These are phyloP conservation scores for Aleiodes leptofemur DNA, from an alignment of 2,888 invertebrate genomes.

Conservation along the genomic window DNA sequence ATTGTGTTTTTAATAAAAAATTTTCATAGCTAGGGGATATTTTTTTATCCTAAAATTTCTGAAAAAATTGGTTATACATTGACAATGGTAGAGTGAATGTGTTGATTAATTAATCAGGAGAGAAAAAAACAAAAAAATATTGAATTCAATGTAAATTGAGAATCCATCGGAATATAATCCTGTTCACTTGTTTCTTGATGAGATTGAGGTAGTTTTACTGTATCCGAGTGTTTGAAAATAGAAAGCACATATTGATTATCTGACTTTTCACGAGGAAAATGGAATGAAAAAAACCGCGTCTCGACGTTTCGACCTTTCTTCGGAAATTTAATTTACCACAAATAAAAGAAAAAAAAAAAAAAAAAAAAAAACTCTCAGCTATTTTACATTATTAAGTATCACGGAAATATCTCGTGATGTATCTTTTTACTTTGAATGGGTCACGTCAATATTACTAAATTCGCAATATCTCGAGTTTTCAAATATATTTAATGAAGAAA, in stretches of 20 bases:
- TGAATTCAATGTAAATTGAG: conserved; percentile 13
- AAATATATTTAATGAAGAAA: too few species aligned
- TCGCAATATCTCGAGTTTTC: not conserved
- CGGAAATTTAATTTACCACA: conserved; percentile 24
- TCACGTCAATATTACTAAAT: not conserved
- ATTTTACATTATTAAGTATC: conserved; percentile 31
- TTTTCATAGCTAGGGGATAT: too few species aligned
- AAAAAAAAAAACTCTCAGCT: not conserved
- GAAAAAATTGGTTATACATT: not conserved
- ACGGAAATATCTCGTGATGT: conserved; percentile 17
- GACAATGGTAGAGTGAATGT: not conserved
- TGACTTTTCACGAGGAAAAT: not conserved
- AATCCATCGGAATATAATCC: conserved; percentile 18
- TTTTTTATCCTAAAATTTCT: too few species aligned
- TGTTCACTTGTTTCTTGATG: conserved; percentile 12
- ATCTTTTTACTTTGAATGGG: not conserved
- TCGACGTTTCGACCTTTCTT: conserved; percentile 40
- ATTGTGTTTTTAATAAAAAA: too few species aligned
- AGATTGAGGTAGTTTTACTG: not conserved
- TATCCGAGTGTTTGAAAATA: conserved; percentile 30
- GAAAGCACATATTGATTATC: conserved; percentile 44
- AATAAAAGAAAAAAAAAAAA: too few species aligned
- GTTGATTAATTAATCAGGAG: conserved; percentile 16
- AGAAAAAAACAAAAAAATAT: not conserved
- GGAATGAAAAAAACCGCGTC: conserved; percentile 22